Base-by-base conservation (phyloP, 2,113 vertebrate genomes). In the Herpailurus yagouaroundi region DNA sequence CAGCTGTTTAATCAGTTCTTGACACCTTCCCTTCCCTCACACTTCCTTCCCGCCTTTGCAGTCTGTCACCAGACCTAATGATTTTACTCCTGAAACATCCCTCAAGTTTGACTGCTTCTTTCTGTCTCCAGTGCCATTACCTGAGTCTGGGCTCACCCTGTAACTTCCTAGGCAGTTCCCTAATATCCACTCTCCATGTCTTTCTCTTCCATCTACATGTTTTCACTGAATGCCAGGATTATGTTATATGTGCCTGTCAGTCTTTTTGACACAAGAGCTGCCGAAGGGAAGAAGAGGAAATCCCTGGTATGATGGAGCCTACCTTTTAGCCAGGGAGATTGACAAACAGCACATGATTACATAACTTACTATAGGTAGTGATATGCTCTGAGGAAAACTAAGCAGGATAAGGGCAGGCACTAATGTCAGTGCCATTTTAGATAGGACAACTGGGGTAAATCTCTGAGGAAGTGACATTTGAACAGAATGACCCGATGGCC, bases 351-450 rank as follows among this genome's bases (percentile, higher is more conserved):
- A 45, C 7, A 11, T 36, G 7, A 23, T 68, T 36, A 13, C 11
- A 3, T 69, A 16, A 57, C 21, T 3, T 29, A 2, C 2, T 13
- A 9, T n/a, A 16, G n/a, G 9, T 27, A 15, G 6, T 48, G 36
- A 13, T 15, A 29, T 9, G 29, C n/a, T n/a, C 12, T 9, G 33
- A 48, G 27, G 36, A 33, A 45, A 88, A 66, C 31, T 52, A 50
- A 19, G 27, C 6, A 69, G 14, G 36, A 16, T 36, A 36, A 36
- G 18, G 52, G 19, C 52, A 50, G 12, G 52, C 3, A 3, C 18
- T 36, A 4, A 23, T 0, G 0, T 1, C 2, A 33, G 48, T 9
- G 1, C 16, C 48, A 33, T 13, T 80, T 60, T 71, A 52, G 48
- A 57, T 13, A 15, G 55, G 55, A 13, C 2, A 4, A 19, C 9